phyloP scores from a whole-genome alignment of 1,140 invertebrate species.

The Formica selysi region DNA sequence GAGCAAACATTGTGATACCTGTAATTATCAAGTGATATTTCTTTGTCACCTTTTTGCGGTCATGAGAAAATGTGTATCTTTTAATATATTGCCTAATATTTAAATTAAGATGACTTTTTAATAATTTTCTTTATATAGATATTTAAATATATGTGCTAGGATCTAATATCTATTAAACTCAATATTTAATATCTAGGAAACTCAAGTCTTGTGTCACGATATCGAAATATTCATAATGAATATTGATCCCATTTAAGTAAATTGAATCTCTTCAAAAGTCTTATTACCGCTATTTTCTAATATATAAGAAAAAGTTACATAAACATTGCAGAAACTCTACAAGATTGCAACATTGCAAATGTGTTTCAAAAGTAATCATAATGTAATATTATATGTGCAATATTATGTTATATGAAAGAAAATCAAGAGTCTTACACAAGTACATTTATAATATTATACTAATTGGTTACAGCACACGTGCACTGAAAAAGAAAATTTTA shows the following conservation, averaged over 20 bases:
- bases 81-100: background rate
- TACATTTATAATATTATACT: too few relatives aligned
- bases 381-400: too few relatives aligned
- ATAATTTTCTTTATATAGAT: too few relatives aligned
- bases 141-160: too few relatives aligned
- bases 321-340: background rate
- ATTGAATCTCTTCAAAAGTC: background rate
- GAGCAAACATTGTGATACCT: background rate
- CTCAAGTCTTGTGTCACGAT: background rate
- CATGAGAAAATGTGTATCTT: background rate
- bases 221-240: background rate
- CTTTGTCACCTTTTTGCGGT: background rate
- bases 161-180: too few relatives aligned
- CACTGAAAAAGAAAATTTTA: too few relatives aligned
- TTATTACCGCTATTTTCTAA: background rate
- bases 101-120: background rate
- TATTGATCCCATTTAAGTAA: background rate
- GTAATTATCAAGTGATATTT: conserved; percentile 36
- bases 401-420: too few relatives aligned
- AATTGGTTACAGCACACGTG: too few relatives aligned
- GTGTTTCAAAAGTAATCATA: too few relatives aligned
- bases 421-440: too few relatives aligned
- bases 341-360: background rate
- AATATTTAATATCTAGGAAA: background rate
- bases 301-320: background rate